Base-by-base conservation (phyloP, 2,797 vertebrate species). In the Valencia hispanica region DNA sequence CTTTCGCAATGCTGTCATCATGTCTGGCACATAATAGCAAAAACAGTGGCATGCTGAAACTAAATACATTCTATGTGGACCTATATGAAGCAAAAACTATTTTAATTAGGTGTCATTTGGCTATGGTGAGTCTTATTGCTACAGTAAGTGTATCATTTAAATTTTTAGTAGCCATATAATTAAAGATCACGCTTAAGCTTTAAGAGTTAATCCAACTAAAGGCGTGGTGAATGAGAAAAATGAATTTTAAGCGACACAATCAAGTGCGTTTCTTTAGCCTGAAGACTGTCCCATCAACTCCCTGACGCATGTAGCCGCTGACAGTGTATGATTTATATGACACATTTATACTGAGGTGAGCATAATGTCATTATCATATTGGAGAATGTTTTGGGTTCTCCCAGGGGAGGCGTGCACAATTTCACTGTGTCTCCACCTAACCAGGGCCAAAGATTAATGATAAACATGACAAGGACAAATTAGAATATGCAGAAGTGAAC, bases 401-500 rank as follows among this genome's bases (percentile, higher is more conserved):
- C 84, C 88, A 48, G 66, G 91, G 91, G 93, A 91, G 83, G 69
- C 81, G 84, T 81, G 89, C 91, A 91, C 92, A 94, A 95, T 95
- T 95, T 72, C 92, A 93, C 86, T 73, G 71, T 70, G 91, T 94
- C 91, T 88, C 82, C 86, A 82, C 89, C 87, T 88, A 91, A 89
- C 79, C 85, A 81, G 84, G 94, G 93, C 92, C 93, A 95, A 95
- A 95, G 94, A 96, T 96, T 96, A 95, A 94, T 95, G 94, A 94
- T 94, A 95, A 95, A 96, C 92, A 92, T 94, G 94, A 94, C 94
- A 94, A 94, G 94, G 94, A 95, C 94, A 95, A 95, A 95, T 95
- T 94, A 94, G 91, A 94, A 93, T 91, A 92, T 92, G 89, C 53
- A 83, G 87, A 93, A 92, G 92, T 94, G 94, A 91, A 86, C 92